Percentiles rank a stretch among this genome's conserved stretches.
Evolutionary conservation across 2,888 invertebrate genomes (phyloP).

Genomic region (Drosophila ustulata): DNA sequence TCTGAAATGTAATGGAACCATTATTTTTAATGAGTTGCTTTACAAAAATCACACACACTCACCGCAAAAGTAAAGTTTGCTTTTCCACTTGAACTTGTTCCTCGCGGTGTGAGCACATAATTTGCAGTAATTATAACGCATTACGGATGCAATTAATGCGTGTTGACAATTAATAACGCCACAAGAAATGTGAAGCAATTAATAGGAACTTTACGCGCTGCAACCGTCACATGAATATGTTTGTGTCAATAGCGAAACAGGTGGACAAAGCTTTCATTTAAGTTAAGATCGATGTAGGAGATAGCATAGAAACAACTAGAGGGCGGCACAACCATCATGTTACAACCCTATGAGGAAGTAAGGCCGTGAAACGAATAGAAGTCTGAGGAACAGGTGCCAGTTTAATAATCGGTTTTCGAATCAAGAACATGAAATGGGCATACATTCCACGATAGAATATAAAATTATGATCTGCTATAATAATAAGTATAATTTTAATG

Average conservation of each 20-base stretch:
- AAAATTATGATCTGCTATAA: conserved; percentile 12
- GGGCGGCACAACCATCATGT: conserved; percentile 27
- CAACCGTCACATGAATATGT: conserved; percentile 12
- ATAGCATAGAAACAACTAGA: conserved; percentile 40
- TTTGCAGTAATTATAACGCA: conserved; percentile 73
- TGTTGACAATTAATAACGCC: conserved; percentile 65
- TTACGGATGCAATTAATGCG: conserved; percentile 74
- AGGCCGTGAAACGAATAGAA: neutral
- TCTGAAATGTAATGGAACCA: conserved; percentile 6
- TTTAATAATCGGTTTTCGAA: conserved; percentile 9
- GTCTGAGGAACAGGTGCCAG: neutral
- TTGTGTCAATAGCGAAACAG: conserved; percentile 39
- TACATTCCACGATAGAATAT: conserved; percentile 7
- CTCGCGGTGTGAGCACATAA: conserved; percentile 48
- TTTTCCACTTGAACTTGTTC: conserved; percentile 26
- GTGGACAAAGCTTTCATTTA: conserved; percentile 36
- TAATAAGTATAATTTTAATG: conserved; percentile 13
- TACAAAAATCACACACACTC: conserved; percentile 4
- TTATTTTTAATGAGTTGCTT: conserved; percentile 21
- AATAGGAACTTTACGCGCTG: conserved; percentile 44
- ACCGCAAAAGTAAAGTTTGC: neutral
- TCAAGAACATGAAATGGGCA: conserved; percentile 45
- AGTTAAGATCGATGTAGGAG: conserved; percentile 33
- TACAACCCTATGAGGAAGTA: conserved; percentile 5
- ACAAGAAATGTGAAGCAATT: conserved; percentile 61